Base-by-base conservation (phyloP, 64 coral and sea anemone species). In the Actinia equina region DNA sequence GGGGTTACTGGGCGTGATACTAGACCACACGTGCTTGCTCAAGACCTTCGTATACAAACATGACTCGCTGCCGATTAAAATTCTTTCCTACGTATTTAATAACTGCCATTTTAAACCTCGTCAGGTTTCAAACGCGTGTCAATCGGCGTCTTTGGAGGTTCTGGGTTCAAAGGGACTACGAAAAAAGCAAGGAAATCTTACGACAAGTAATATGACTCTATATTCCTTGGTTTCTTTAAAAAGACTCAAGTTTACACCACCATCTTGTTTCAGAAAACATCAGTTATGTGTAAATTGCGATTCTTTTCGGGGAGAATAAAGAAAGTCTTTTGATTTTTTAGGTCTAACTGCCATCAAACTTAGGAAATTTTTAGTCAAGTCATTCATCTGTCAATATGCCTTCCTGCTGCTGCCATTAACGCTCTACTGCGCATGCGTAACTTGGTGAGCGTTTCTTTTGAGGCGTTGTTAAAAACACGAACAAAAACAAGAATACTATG, bases 1-100 rank as follows among this genome's bases (percentile, higher is more conserved):
- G 37, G 80, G 74, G 26, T 43, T 55, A 26, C 44, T 86, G 89
- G 90, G 90, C 90, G 90, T 92, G 90, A 92, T 67, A 77, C 9
- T 1, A 23, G 6, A 42, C 55, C 83, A 85, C 83, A 85, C 83
- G 83, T 85, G 83, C 12, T 62, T 14, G 44, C 44, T 6, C 78
- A 23, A 82, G 80, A 51, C 80, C 30, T 30, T 18, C 6, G 20
- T 83, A 83, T 85, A 92, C 90, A 89, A 84, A 69, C 56, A 54
- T 7, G 52, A 60, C 22, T 63, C 2, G 61, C 4, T 4, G 20
- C 54, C 77, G 59, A 65, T 71, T 87, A 65, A 69, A 61, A 52
- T 62, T 88, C 57, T 45, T n/a, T 11, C 22, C 22, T 25, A 0
- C 11, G 59, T 25, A n/a, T 59, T 63, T 64, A 51, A 57, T 20